Conservation (phyloP, 2,888 invertebrate genomes). For the Meghimatium bilineatum region DNA sequence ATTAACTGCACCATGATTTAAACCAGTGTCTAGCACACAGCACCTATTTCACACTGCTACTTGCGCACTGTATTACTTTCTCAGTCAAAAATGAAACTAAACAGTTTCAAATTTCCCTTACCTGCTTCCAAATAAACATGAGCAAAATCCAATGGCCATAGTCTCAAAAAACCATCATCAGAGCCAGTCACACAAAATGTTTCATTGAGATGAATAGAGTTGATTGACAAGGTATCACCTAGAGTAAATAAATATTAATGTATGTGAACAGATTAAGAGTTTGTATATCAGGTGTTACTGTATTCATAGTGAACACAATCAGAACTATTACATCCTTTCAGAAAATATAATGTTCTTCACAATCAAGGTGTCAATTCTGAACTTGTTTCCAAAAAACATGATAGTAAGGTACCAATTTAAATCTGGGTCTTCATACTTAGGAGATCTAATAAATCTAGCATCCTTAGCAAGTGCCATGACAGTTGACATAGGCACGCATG, state of each 20-base stretch:
- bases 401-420: no score
- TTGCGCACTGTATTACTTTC: no score
- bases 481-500: no score
- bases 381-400: no score
- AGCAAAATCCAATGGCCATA: conserved; percentile 77
- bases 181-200: conserved; percentile 78
- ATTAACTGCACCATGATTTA: no score
- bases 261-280: not conserved
- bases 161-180: conserved; percentile 75
- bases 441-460: no score
- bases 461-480: no score
- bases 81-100: no score
- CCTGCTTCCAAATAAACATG: conserved; percentile 76
- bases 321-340: not conserved
- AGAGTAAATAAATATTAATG: not conserved
- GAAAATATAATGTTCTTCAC: not conserved
- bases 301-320: not conserved
- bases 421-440: no score
- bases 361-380: not conserved
- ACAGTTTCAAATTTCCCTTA: conserved; percentile 24
- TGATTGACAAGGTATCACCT: conserved; percentile 70
- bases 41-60: no score
- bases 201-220: conserved; percentile 74
- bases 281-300: not conserved
- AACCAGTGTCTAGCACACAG: no score